Base-by-base conservation (phyloP, 2,888 invertebrate genomes). In the Dynastes grantii region DNA sequence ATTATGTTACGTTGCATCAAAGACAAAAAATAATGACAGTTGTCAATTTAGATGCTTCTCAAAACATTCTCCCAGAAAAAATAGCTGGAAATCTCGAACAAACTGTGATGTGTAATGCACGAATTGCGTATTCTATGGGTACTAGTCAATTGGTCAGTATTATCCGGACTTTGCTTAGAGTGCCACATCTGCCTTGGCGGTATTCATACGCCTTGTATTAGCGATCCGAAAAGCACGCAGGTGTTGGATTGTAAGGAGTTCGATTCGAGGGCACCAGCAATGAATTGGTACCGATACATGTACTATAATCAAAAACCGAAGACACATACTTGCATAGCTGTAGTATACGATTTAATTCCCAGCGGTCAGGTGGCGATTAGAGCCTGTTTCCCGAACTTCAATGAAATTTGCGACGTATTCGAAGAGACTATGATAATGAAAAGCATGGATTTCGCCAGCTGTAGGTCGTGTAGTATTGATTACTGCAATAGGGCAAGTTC, bases 191-290 rank as follows among this genome's bases (percentile, higher is more conserved):
- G 73, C 22, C 0, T 22, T 11, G 73, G 73, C 2, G 32, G 37
- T 40, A 32, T 1, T 8, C 6, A 9, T 40, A 1, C 73, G 4
- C 58, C 55, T 8, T 73, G 73, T 11, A n/a, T 22, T 9, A 11
- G n/a, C 9, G 73, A 73, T 40, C 58, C 58, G 8, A 73, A 73
- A 58, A 73, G 73, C 58, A 73, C 73, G 2, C 73, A 73, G 11
- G 37, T 58, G 1, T 58, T 73, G 73, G 73, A 73, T 45, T 73
- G 73, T 32, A 73, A 16, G 11, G 58, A 58, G 22, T 1, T n/a
- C 6, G 73, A 73, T 13, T 32, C 58, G 16, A 58, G 11, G 4
- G 5, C 3, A 22, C 2, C 9, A 8, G 58, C 16, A 9, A 2
- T 13, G 1, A 11, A 11, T 2, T 73, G 58, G 55, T 40, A 73